Base-by-base conservation (phyloP, 2,797 vertebrate genomes). In the Paramormyrops hopkinsi region DNA sequence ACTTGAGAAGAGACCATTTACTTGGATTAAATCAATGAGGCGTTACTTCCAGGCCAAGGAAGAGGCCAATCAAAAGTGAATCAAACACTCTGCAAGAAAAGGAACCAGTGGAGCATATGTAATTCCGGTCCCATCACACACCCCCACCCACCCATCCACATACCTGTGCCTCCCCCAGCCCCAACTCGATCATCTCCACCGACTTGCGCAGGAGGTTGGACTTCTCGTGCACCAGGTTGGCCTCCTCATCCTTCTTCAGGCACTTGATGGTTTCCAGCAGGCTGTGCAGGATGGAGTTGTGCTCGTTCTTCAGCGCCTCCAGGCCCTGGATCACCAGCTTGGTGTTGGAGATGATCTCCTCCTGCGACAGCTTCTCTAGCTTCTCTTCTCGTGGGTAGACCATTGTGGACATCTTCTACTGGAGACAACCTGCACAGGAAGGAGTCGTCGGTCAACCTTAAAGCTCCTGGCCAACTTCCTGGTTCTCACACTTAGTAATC, bases 321-420 rank as follows among this genome's bases (percentile, higher is more conserved):
- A 99, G 95, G 0, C 98, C 99, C 93, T 99, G 99, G 95, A 98
- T 99, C 91, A 99, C 99, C 93, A 99, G 94, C 92, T 98, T 98
- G 0, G 99, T 99, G 94, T 98, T 98, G 48, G 98, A 98, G 94
- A 99, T 97, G n/a, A 99, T 99, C 94, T 99, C 99, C 93, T 99
- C 98, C 95, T 99, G 99, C 90, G 97, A 97, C 90, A 99, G 95
- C 92, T 98, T 99, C 94, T 99, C 98, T 6, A 98, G 95, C 94
- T 98, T 98, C 95, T 98, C 97, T 91, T 98, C 97, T 88, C 97
- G 96, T 73, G 97, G 97, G 92, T 97, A 98, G 91, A 98, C 96
- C 97, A 98, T 97, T 86, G 96, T 97, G 91, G 97, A 98, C 97
- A 98, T 98, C 88, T 94, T 95, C 91, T 76, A 93, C 93, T 93